Evolutionary conservation across 1,140 invertebrate genomes (phyloP).

Genomic region (Asbolus verrucosus): DNA sequence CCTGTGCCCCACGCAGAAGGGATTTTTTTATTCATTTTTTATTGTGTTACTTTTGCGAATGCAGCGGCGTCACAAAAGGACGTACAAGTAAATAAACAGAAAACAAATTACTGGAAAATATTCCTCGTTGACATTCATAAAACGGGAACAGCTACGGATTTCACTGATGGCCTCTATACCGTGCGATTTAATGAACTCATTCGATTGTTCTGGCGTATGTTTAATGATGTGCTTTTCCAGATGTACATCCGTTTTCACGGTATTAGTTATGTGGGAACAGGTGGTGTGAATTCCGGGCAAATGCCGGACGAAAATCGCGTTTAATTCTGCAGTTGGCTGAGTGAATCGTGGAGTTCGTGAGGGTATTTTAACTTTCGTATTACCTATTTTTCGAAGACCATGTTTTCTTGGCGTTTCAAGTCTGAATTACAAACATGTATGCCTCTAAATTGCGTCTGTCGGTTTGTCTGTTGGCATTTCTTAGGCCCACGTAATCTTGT

Average conservation of each 20-base stretch:
- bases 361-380: too few relatives aligned
- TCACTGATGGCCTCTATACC: conserved; percentile 12
- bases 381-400: too few relatives aligned
- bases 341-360: too few relatives aligned
- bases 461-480: too few relatives aligned
- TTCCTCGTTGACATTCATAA: conserved; percentile 11
- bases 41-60: conserved; percentile 12
- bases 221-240: conserved; percentile 19
- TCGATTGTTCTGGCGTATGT: conserved; percentile 23
- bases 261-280: not conserved
- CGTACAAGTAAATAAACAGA: conserved; percentile 32
- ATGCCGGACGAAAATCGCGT: not conserved
- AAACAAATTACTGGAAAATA: conserved; percentile 28
- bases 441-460: too few relatives aligned
- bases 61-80: conserved; percentile 4
- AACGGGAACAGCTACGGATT: not conserved
- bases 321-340: not conserved
- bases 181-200: conserved; percentile 27
- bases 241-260: not conserved
- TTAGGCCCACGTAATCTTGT: too few relatives aligned
- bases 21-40: conserved; percentile 29
- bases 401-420: too few relatives aligned
- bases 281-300: not conserved
- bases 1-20: not conserved
- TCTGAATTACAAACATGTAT: too few relatives aligned